Percentiles rank a stretch among this genome's conserved stretches.
Evolutionary conservation across 2,797 vertebrate genomes (phyloP).

Genomic region (Podarcis siculus): DNA sequence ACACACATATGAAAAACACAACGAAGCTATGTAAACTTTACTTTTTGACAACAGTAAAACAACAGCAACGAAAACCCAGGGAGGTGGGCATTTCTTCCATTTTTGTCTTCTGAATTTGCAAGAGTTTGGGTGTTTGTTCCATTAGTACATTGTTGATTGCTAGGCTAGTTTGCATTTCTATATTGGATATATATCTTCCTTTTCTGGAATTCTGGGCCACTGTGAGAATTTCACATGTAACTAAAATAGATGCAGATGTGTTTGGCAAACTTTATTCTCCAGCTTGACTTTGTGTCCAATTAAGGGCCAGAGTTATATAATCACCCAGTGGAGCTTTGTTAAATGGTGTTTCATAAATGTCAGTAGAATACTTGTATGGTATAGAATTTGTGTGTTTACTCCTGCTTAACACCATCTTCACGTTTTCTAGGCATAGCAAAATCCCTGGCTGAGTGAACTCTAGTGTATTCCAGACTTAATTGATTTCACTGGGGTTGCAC

Average conservation of each 20-base stretch:
- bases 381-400: conserved; percentile 25
- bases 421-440: conserved; percentile 14
- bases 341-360: conserved; percentile 8
- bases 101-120: conserved; percentile 39
- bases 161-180: background rate
- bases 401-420: conserved; percentile 8
- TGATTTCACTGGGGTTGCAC: conserved; percentile 28
- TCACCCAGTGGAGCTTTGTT: background rate
- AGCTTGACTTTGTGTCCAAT: conserved; percentile 34
- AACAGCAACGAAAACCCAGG: background rate
- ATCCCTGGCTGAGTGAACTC: conserved; percentile 9
- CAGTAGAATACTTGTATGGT: conserved; percentile 32
- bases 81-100: background rate
- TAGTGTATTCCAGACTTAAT: conserved; percentile 16
- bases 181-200: conserved; percentile 21
- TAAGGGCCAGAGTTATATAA: conserved; percentile 38
- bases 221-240: background rate
- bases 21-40: too few species aligned
- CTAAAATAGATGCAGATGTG: background rate
- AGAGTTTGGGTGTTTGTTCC: conserved; percentile 42
- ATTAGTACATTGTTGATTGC: background rate
- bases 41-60: background rate
- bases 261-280: conserved; percentile 34
- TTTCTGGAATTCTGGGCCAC: conserved; percentile 13
- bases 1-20: too few species aligned